A percentile compares a stretch with the other conserved stretches of the same genome.
These are phyloP conservation scores for Catotricha subobsoleta DNA, from an alignment of 2,888 invertebrate genomes.

Conservation along the genomic window DNA sequence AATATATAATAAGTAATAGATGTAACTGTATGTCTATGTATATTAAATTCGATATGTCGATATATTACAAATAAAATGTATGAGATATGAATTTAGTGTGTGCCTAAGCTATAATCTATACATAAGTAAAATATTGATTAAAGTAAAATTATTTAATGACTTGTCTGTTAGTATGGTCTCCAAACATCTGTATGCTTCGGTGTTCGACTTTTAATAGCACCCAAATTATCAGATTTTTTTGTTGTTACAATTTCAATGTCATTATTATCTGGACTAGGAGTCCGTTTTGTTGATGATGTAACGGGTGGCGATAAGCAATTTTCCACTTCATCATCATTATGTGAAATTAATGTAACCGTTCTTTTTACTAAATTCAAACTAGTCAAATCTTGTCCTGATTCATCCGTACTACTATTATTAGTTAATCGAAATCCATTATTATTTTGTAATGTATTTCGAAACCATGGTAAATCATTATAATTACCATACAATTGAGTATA, in stretches of 20 bases:
- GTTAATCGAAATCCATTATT: conserved; percentile 14
- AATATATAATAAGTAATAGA: too few relatives aligned
- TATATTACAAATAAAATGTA: too few relatives aligned
- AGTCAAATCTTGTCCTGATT: conserved; percentile 10
- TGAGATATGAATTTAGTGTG: too few relatives aligned
- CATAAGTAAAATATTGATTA: too few relatives aligned
- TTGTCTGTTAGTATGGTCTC: conserved; percentile 54
- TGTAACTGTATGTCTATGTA: too few relatives aligned
- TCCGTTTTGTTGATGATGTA: conserved; percentile 32
- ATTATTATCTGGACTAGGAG: conserved; percentile 35
- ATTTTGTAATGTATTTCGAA: conserved; percentile 30
- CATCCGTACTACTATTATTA: conserved; percentile 14
- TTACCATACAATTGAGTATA: conserved; percentile 58
- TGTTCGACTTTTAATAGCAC: conserved; percentile 28
- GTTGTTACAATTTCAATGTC: conserved; percentile 11
- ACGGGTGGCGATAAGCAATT: conserved; percentile 29
- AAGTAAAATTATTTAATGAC: conserved; percentile 9
- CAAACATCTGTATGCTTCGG: conserved; percentile 50
- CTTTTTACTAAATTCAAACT: conserved; percentile 25
- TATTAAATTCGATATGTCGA: too few relatives aligned
- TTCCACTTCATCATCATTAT: conserved; percentile 22
- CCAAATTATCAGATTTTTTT: conserved; percentile 18
- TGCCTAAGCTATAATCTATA: too few relatives aligned
- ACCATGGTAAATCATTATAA: conserved; percentile 48
- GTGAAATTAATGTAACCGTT: conserved; percentile 23